Conservation (phyloP, 2,888 invertebrate species). For the Agriopis leucophaearia region DNA sequence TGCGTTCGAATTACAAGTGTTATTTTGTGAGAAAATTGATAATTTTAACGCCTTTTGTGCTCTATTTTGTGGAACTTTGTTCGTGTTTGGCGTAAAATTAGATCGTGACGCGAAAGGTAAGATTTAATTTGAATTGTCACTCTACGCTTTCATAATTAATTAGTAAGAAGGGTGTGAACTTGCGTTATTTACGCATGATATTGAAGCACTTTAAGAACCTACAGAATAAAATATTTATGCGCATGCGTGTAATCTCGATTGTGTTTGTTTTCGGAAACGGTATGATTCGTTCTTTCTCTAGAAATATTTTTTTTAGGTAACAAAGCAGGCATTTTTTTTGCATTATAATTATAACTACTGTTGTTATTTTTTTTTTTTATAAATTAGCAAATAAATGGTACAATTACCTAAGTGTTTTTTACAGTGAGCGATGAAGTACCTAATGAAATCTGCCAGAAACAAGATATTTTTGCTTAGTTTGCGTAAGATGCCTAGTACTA, state of each 20-base stretch:
- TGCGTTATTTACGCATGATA: neutral
- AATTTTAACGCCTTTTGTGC: constrained; percentile 46
- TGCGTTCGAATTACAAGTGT: constrained; percentile 59
- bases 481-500: too few relatives aligned
- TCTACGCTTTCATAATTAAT: constrained; percentile 20
- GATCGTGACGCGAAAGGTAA: constrained; percentile 56
- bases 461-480: too few relatives aligned
- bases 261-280: neutral
- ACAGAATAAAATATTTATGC: neutral
- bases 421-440: too few relatives aligned
- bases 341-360: too few relatives aligned
- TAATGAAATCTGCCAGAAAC: too few relatives aligned
- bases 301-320: neutral
- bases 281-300: neutral
- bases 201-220: neutral
- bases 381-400: too few relatives aligned
- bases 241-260: constrained; percentile 18
- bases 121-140: constrained; percentile 17
- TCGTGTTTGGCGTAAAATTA: constrained; percentile 49
- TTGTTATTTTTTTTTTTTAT: too few relatives aligned
- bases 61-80: constrained; percentile 48
- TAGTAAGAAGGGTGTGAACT: constrained; percentile 5
- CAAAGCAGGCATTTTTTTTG: neutral
- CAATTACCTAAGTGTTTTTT: too few relatives aligned
- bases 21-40: constrained; percentile 56